Base-by-base conservation (phyloP, 2,888 invertebrate genomes). In the Syritta pipiens region DNA sequence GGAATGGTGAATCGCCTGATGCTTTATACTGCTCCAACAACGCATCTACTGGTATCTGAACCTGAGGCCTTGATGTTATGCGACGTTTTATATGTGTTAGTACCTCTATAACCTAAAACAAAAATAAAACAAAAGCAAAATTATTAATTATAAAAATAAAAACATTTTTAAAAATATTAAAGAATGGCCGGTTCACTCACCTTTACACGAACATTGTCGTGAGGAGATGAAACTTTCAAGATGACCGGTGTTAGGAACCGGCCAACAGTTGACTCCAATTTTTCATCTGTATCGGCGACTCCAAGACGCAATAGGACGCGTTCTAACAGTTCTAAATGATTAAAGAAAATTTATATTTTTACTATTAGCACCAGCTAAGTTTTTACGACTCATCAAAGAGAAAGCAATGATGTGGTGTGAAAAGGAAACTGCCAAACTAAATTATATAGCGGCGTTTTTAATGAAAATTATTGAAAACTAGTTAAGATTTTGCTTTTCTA, bases 41-140 rank as follows among this genome's bases (percentile, higher is more conserved):
- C 3, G 94, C 93, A 84, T 96, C 94, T 6, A 98, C 94, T 0
- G 97, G 97, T 68, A 98, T 90, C 88, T 95, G 95, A 2, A 98
- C 94, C 84, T 92, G 91, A 0, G 94, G 92, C 42, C 97, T 91
- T 81, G 95, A 95, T 87, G 96, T 97, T 20, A 97, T 91, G 74
- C 97, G 90, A 87, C 95, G 96, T 88, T 97, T 98, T 51, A 98
- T 93, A 87, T 98, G 97, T 55, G 96, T 94, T 69, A 98, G 89
- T 30, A 97, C 90, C 87, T 97, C 97, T 93, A 98, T 96, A 9
- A 97, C 97, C 93, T 97, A 77, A 62, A 81, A 72, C 59, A 10
- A 5, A 24, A 12, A 10, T 20, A 53, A 10, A 10, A 20, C 4
- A 12, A 22, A 14, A 37, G 12, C 5, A 3, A 19, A 42, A 30